Evolutionary conservation across 23 tunicate species (phyloP).

Genomic region (Corella eumyota): DNA sequence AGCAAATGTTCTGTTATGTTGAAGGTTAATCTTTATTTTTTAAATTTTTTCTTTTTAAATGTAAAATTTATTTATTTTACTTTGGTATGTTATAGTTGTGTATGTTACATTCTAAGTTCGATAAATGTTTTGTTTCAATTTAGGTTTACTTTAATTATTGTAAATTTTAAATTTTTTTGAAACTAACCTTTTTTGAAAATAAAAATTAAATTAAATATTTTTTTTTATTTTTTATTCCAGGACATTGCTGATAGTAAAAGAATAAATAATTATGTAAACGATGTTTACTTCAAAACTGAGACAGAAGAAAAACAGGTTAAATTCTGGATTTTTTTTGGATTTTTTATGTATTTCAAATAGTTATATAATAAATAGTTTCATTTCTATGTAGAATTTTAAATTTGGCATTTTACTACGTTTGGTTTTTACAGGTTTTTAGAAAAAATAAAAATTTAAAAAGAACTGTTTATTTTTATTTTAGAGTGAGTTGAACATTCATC

Average conservation of each 20-base stretch:
- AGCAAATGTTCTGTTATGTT: constrained; percentile 87
- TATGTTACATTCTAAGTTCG: background rate
- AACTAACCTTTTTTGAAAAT: background rate
- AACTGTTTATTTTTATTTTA: too few species aligned
- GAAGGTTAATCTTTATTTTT: constrained; percentile 23
- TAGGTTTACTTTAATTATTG: too few species aligned
- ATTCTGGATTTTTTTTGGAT: background rate
- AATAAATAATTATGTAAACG: constrained; percentile 46
- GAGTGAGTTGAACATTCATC: constrained; percentile 10
- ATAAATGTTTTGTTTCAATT: background rate
- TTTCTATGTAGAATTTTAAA: background rate
- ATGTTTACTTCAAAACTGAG: constrained; percentile 13
- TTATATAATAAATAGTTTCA: too few species aligned
- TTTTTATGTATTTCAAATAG: background rate
- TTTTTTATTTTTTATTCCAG: constrained; percentile 10
- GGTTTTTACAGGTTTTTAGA: background rate
- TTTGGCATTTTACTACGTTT: background rate
- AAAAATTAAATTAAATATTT: background rate
- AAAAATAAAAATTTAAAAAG: too few species aligned
- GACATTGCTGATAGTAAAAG: constrained; percentile 80
- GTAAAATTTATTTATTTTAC: background rate
- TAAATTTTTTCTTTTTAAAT: background rate
- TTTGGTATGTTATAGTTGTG: background rate
- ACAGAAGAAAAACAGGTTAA: constrained; percentile 1
- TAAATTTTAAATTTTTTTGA: too few species aligned